Conservation (phyloP, 1,140 invertebrate genomes). For the Sarcophaga peregrina region DNA sequence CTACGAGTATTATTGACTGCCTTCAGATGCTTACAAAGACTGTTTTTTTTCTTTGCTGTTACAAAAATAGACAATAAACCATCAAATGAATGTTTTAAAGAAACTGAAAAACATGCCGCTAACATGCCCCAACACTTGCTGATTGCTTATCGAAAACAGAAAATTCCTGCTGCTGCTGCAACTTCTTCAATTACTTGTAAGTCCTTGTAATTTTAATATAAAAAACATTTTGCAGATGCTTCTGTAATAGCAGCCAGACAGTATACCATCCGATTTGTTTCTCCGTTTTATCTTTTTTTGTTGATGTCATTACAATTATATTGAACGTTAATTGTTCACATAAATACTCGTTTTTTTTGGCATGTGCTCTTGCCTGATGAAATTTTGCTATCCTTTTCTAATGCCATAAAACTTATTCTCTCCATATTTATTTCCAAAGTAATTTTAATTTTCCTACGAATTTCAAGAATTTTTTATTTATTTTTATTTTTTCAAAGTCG, state of each 20-base stretch:
- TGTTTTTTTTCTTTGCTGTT: background rate
- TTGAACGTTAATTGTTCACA: conserved; percentile 8
- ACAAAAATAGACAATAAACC: background rate
- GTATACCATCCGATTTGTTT: background rate
- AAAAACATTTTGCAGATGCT: conserved; percentile 10
- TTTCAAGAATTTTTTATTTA: conserved; percentile 16
- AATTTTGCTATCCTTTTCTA: no score
- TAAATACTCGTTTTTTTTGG: background rate
- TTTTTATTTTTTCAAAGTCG: conserved; percentile 45
- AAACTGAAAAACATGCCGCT: background rate
- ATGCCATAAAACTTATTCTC: no score
- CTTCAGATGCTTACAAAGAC: background rate
- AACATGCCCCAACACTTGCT: conserved; percentile 13
- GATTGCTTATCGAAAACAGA: background rate
- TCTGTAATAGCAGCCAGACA: background rate
- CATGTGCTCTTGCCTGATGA: background rate
- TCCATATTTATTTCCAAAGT: background rate
- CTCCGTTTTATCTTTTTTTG: background rate
- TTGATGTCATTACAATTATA: conserved; percentile 22
- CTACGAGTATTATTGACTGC: no score
- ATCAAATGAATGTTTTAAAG: background rate
- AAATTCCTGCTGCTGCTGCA: background rate
- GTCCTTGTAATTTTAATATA: no score
- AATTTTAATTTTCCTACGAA: conserved; percentile 21
- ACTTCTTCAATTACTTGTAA: conserved; percentile 1